A percentile compares a stretch with the other conserved stretches of the same genome.
phyloP scores from a whole-genome alignment of 2,888 invertebrate species.

The Epistrophe eligans region DNA sequence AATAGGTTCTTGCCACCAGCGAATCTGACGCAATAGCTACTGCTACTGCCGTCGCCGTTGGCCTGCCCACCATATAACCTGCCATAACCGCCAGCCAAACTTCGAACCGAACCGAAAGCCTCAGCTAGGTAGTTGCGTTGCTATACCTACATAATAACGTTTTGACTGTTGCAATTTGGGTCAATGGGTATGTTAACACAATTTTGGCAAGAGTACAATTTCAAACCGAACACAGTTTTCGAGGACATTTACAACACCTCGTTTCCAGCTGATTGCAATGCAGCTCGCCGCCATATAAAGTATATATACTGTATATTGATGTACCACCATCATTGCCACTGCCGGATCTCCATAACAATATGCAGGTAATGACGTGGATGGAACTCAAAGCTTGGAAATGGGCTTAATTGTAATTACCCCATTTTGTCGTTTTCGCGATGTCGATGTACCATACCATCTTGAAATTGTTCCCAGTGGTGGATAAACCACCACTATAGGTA shows the following conservation, averaged over 20 bases:
- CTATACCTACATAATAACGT: neutral
- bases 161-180: constrained; percentile 72
- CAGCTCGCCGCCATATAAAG: neutral
- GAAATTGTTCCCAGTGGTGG: constrained; percentile 54
- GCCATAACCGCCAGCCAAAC: constrained; percentile 41
- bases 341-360: constrained; percentile 28
- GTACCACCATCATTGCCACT: constrained; percentile 2
- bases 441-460: constrained; percentile 49
- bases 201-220: constrained; percentile 75
- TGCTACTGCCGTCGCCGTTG: constrained; percentile 10
- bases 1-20: constrained; percentile 2
- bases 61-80: constrained; percentile 10
- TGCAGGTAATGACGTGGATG: constrained; percentile 42
- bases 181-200: constrained; percentile 75
- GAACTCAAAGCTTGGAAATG: neutral
- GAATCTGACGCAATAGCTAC: constrained; percentile 23
- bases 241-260: constrained; percentile 73
- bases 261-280: constrained; percentile 67
- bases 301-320: neutral
- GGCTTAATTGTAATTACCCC: constrained; percentile 63
- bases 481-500: neutral
- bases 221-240: constrained; percentile 58
- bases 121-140: constrained; percentile 24
- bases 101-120: neutral
- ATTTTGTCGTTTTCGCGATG: constrained; percentile 47